A percentile compares a stretch with the other conserved stretches of the same genome.
Evolutionary conservation across 92 coral and sea anemone species (phyloP).

Genomic region (Palythoa grandiflora): DNA sequence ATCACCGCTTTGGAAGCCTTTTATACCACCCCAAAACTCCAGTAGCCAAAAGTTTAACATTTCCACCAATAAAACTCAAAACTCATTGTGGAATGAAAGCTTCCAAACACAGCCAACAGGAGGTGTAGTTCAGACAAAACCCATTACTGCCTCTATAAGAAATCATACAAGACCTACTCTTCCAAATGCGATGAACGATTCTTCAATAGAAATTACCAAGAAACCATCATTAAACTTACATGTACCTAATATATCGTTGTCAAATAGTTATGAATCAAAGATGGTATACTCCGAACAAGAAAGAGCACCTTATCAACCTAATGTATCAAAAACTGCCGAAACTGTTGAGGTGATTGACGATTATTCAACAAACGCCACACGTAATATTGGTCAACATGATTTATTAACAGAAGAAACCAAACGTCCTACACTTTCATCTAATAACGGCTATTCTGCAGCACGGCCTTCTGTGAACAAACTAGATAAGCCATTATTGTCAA

Average conservation of each 20-base stretch:
- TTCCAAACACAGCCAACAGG: background rate
- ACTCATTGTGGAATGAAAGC: background rate
- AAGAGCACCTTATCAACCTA: background rate
- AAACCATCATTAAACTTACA: background rate
- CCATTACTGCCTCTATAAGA: background rate
- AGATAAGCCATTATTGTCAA: background rate
- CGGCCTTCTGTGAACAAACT: background rate
- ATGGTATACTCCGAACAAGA: background rate
- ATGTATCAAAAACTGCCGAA: background rate
- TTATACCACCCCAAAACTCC: background rate
- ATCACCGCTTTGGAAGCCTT: background rate
- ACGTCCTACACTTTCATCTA: background rate
- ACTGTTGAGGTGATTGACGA: conserved; percentile 18
- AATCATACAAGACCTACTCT: background rate
- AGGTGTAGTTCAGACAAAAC: background rate
- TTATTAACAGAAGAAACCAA: background rate
- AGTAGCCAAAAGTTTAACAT: background rate
- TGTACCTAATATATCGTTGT: background rate
- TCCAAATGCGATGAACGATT: background rate
- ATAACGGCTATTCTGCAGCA: too few relatives aligned
- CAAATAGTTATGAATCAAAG: background rate
- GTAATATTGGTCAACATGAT: background rate
- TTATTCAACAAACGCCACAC: background rate
- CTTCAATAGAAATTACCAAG: background rate
- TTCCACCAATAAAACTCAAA: background rate